Evolutionary conservation across 2,888 invertebrate species (phyloP).

Genomic region (Deroplatys truncata): DNA sequence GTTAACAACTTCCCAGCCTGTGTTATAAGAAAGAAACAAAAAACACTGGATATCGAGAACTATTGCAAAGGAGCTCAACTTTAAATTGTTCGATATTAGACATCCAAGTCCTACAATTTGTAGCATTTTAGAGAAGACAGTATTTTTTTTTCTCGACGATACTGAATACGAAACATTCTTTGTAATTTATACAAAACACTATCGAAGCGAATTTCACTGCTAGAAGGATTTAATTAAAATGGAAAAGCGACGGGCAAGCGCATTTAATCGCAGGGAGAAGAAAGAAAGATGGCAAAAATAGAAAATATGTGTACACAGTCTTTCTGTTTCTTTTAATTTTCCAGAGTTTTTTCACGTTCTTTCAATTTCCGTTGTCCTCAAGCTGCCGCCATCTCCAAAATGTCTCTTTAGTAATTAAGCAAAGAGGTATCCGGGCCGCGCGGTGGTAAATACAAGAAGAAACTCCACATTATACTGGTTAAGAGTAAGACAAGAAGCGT

Average conservation of each 20-base stretch:
- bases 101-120: background rate
- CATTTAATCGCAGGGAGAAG: background rate
- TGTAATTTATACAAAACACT: background rate
- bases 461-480: no score
- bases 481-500: no score
- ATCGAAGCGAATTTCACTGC: background rate
- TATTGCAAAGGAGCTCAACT: background rate
- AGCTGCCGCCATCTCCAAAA: background rate
- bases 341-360: background rate
- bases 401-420: background rate
- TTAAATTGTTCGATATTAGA: background rate
- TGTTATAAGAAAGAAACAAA: no score
- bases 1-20: no score
- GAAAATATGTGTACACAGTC: background rate
- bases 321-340: background rate
- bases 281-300: background rate
- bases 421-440: background rate
- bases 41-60: background rate
- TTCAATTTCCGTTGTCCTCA: background rate
- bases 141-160: background rate
- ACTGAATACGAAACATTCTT: background rate
- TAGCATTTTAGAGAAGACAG: background rate
- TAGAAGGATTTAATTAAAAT: background rate
- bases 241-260: background rate
- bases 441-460: no score